These are phyloP conservation scores for Oryzias woworae DNA, from an alignment of 2,113 vertebrate genomes.

Conservation along the genomic window DNA sequence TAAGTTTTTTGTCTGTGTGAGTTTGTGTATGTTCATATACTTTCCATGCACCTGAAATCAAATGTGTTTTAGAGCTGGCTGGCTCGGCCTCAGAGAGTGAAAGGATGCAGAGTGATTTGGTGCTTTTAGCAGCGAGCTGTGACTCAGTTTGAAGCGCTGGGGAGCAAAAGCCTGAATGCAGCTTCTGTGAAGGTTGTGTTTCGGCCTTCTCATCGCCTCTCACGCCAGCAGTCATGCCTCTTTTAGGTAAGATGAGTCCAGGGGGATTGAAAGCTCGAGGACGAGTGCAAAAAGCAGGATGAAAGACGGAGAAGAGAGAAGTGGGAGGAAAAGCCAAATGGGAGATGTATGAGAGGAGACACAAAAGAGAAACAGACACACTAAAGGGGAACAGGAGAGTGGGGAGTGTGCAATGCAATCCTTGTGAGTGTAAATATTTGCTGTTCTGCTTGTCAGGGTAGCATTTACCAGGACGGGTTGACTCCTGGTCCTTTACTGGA, in stretches of 20 bases:
- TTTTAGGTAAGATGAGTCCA: constrained; percentile 34
- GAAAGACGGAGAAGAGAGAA: constrained; percentile 13
- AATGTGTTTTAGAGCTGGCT: constrained; percentile 38
- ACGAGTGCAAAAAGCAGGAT: constrained; percentile 22
- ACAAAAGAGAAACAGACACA: constrained; percentile 7
- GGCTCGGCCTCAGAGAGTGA: constrained; percentile 28
- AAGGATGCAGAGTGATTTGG: constrained; percentile 42
- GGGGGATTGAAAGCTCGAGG: constrained; percentile 10
- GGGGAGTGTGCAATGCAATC: constrained; percentile 42
- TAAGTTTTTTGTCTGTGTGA: background rate
- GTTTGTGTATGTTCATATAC: constrained; percentile 6
- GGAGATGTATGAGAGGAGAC: constrained; percentile 19
- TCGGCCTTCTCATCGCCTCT: constrained; percentile 31
- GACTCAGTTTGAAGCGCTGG: constrained; percentile 47
- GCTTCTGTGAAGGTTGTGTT: constrained; percentile 59
- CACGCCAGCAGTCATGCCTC: constrained; percentile 43
- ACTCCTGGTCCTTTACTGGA: constrained; percentile 67
- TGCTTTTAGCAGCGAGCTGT: constrained; percentile 54
- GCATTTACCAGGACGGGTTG: constrained; percentile 68
- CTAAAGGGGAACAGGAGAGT: constrained; percentile 24
- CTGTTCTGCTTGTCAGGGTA: constrained; percentile 79
- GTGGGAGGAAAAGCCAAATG: constrained; percentile 14
- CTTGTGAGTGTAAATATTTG: constrained; percentile 80
- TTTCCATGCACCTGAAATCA: constrained; percentile 34
- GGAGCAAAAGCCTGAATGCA: constrained; percentile 65